Base-by-base conservation (phyloP, 2,888 invertebrate genomes). In the Atrina japonica region DNA sequence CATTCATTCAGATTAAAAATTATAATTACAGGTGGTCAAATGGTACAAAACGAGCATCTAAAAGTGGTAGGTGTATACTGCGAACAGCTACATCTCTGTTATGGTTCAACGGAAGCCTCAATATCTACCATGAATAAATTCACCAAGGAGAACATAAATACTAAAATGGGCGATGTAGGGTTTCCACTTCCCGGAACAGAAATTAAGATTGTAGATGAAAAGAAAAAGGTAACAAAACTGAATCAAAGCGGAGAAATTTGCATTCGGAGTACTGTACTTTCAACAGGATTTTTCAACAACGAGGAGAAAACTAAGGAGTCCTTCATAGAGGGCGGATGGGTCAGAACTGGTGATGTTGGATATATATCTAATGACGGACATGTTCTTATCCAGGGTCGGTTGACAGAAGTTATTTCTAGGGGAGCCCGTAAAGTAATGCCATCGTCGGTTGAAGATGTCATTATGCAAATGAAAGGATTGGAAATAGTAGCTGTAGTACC, bases 361-460 rank as follows among this genome's bases (percentile, higher is more conserved):
- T n/a, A n/a, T n/a, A n/a, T n/a, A n/a, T n/a, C n/a, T n/a, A n/a
- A n/a, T n/a, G n/a, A n/a, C n/a, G n/a, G n/a, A n/a, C 66, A 3
- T 58, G 66, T 3, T 58, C 40, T 66, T 11, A 50, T 66, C 21
- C 66, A 58, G 3, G 58, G 29, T 2, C 21, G 27, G 14, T 50
- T 66, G 25, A 59, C 59, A 50, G 59, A 66, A 9, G 52, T 59
- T n/a, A n/a, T n/a, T n/a, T n/a, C n/a, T n/a, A n/a, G n/a, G n/a
- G n/a, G n/a, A n/a, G n/a, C n/a, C n/a, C n/a, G n/a, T n/a, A n/a
- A n/a, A n/a, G n/a, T n/a, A n/a, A n/a, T n/a, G n/a, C n/a, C n/a
- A n/a, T n/a, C 2, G 21, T 66, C 16, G 29, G 35, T 1, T 25
- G 52, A 14, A 58, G 59, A 21, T 43, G 40, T 1, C n/a, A n/a